Evolutionary conservation across 2,888 invertebrate genomes (phyloP), one percentile per base, ranked within the genome.

Genomic region (Conomelus anceps): DNA sequence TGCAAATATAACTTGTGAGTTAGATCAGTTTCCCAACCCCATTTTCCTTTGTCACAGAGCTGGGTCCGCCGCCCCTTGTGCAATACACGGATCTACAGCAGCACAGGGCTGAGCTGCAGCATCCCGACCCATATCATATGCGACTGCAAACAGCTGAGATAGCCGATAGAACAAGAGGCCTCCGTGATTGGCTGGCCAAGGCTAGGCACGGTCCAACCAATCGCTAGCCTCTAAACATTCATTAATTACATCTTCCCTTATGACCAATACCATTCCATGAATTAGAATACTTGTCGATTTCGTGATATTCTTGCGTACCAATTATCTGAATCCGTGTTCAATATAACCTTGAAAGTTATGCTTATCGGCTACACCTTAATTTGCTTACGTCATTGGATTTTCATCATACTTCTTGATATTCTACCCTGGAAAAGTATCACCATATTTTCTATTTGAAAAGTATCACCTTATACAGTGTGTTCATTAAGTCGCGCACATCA

Each of bases 91-190:
- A 88, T 23, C 86, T 22, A 11, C 88, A 88, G 22, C 23, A n/a
- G 23, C 23, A 11, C 11, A 26, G 26, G 84, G n/a, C 88, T 11
- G 26, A 29, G 4, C n/a, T 86, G 23, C 84, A 24, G 1, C 84
- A 34, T 86, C 29, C 85, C 0, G 89, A 89, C 29, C 63, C 41
- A 9, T 88, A 89, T 23, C 29, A 41, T 84, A n/a, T 89, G 22
- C 87, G 88, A n/a, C 85, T 86, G 9, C 89, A 89, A 85, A 86
- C 90, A 23, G 84, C 88, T 41, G 90, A 90, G 85, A 90, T 90
- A 22, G 90, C 90, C 13, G 90, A 90, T 24, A 89, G 90, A 22
- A 90, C 89, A 13, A 85, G 89, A 22, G 87, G 89, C n/a, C 88
- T 90, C 20, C 88, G 88, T 23, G 90, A 90, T 26, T 90, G 90